These are phyloP conservation scores for Drosophila emarginata DNA, from an alignment of 2,888 invertebrate genomes.

Conservation along the genomic window DNA sequence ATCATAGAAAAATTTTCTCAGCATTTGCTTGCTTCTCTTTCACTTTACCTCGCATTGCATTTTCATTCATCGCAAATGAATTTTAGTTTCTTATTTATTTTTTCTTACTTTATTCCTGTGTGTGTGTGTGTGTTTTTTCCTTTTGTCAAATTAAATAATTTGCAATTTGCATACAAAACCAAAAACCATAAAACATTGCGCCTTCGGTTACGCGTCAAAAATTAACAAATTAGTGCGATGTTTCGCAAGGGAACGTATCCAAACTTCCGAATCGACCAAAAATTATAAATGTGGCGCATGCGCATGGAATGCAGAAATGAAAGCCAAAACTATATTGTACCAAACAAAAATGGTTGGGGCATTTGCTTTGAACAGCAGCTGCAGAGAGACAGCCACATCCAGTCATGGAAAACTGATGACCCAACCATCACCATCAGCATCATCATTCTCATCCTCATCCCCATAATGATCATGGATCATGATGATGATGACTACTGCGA, in stretches of 20 bases:
- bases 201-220: constrained; percentile 68
- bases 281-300: constrained; percentile 66
- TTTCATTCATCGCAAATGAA: constrained; percentile 32
- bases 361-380: constrained; percentile 15
- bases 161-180: constrained; percentile 62
- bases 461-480: too few relatives aligned
- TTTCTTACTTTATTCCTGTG: constrained; percentile 2
- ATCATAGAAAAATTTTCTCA: constrained; percentile 50
- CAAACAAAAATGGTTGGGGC: constrained; percentile 2
- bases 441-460: neutral
- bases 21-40: constrained; percentile 56
- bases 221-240: constrained; percentile 74
- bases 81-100: constrained; percentile 13
- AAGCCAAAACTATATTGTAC: too few relatives aligned
- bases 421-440: constrained; percentile 31
- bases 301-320: constrained; percentile 58
- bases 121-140: constrained; percentile 17
- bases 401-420: constrained; percentile 61
- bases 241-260: constrained; percentile 67
- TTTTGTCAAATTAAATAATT: constrained; percentile 61
- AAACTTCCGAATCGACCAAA: constrained; percentile 69
- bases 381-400: constrained; percentile 44
- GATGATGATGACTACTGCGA: neutral
- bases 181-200: constrained; percentile 60
- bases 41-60: constrained; percentile 23